Base-by-base conservation (phyloP, 1,140 invertebrate genomes). In the Drosophila kikkawai region DNA sequence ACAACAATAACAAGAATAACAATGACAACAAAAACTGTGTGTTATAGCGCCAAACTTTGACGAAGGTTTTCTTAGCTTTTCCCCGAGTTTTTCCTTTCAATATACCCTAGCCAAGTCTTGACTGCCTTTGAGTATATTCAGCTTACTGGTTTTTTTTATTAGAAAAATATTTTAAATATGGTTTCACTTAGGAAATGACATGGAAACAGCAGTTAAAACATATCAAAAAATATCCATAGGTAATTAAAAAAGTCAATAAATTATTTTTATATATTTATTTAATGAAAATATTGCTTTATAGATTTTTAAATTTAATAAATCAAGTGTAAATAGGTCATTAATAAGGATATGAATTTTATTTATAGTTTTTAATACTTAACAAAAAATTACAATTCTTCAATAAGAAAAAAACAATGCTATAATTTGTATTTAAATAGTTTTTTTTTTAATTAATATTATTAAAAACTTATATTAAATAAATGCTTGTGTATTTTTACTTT, bases 31-130 rank as follows among this genome's bases (percentile, higher is more conserved):
- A 78, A 26, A 80, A 50, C 69, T 67, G 45, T 15, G 8, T 26
- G 13, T 15, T 45, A 84, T 80, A 77, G 63, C 73, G 51, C 44
- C 78, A 85, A 85, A 79, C 64, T 85, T 85, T 85, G 82, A 81
- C 51, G 75, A 86, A 85, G 82, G 79, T 85, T 84, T 80, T 64
- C 37, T 22, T 73, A 12, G 42, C 26, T 39, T 56, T 51, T 51
- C 15, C n/a, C 36, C 36, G 8, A 56, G 39, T 17, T 60, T 73
- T 42, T 51, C 32, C 45, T 26, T 37, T 53, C 7, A 26, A 37
- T 13, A 68, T 44, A 53, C 63, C 44, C 44, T 45, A 4, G 13
- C 11, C 7, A 41, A 1, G 13, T 19, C 15, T 17, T 1, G 7
- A n/a, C 22, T 12, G 13, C 1, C 6, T 17, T 12, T 7, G 4